phyloP scores from a whole-genome alignment of 2,113 vertebrate genomes.

The Larimichthys polyactis region DNA sequence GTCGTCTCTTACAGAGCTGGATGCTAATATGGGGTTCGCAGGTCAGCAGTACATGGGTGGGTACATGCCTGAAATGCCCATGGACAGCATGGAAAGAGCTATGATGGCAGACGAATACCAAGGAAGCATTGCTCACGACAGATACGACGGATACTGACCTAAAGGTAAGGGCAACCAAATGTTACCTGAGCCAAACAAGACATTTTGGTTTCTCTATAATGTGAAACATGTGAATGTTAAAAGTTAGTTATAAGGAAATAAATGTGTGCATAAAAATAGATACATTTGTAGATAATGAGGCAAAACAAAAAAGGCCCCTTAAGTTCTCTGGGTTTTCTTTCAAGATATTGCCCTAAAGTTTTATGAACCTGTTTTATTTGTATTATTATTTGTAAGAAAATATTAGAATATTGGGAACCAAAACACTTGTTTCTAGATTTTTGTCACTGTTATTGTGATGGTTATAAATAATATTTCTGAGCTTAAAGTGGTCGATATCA shows the following conservation, averaged over 20 bases:
- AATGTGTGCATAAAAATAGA: not conserved
- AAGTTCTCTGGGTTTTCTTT: too few relatives aligned
- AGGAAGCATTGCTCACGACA: conserved; percentile 41
- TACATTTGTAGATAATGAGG: not conserved
- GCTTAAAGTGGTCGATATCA: not conserved
- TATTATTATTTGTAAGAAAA: too few relatives aligned
- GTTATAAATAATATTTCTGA: not conserved
- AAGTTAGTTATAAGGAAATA: not conserved
- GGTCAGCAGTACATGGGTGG: not conserved
- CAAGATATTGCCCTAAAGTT: too few relatives aligned
- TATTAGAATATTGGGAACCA: too few relatives aligned
- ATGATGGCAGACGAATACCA: conserved; percentile 69
- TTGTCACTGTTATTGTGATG: not conserved
- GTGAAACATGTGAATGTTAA: not conserved
- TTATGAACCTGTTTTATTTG: too few relatives aligned
- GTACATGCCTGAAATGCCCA: conserved; percentile 43
- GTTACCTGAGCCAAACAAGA: not conserved
- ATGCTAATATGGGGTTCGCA: conserved; percentile 14
- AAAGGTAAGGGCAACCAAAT: conserved; percentile 62
- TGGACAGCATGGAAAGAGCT: conserved; percentile 55
- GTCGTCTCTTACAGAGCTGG: conserved; percentile 69
- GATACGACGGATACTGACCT: conserved; percentile 50
- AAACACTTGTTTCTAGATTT: too few relatives aligned
- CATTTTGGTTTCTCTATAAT: not conserved
- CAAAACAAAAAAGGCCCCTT: not conserved